Base-by-base conservation (phyloP, 2,797 vertebrate species). In the Diplodus puntazzo region DNA sequence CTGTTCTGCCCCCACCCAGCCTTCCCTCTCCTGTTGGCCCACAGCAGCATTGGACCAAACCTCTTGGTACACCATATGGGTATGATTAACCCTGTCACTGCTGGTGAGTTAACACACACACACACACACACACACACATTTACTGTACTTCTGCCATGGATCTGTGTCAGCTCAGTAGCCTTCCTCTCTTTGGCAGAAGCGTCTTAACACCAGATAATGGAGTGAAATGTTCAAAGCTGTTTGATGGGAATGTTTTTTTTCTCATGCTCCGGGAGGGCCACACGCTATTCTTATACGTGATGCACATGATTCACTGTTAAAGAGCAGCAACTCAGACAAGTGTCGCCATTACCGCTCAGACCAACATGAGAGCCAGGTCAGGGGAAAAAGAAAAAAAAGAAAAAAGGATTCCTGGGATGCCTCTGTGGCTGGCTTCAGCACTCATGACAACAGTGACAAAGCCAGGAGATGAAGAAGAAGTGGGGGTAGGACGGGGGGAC, bases 401-500 rank as follows among this genome's bases (percentile, higher is more conserved):
- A 88, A 85, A 92, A 93, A 91, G 92, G 92, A 95, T 95, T 95
- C 94, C 83, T 82, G 77, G 85, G 90, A 95, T 95, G 95, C 94
- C 94, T 92, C 64, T 52, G 70, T 76, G 77, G 83, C 77, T 71
- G 81, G 83, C 86, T 88, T 70, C 53, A 46, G 70, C 68, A 62
- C 92, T 91, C 94, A 87, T 87, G 92, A 94, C 94, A 92, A 95
- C 94, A 46, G 88, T 92, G 91, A 95, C 93, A 94, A 95, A 94
- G 92, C 91, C 34, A 34, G 34, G 34, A 34, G 34, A 34, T 2
- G 34, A 9, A 91, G 45, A 46, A 43, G 76, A 69, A 69, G 45
- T 23, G 69, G 54, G 55, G 34, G 30, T 6, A 7, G 30, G 30
- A 65, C 21, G 21, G 25, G 34, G 79, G 23, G 73, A 9, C 69